These are phyloP conservation scores for Diachasmimorpha longicaudata DNA, from an alignment of 1,140 invertebrate species.

Conservation along the genomic window DNA sequence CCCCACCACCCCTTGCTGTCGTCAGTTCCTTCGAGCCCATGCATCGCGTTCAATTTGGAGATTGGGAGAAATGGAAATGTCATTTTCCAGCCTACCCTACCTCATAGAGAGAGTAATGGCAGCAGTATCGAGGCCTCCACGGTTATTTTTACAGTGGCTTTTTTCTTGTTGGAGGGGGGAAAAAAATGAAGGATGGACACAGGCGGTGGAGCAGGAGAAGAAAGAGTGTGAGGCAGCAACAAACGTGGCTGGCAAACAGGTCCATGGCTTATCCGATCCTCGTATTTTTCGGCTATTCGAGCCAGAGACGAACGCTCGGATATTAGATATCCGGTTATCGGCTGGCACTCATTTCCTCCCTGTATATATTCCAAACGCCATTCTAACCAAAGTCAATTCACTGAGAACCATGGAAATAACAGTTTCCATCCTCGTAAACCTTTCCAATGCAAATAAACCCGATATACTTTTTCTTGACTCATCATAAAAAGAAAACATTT, in stretches of 20 bases:
- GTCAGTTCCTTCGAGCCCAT: background rate
- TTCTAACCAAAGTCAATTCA: conserved; percentile 23
- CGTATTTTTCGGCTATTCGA: conserved; percentile 46
- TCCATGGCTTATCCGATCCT: conserved; percentile 43
- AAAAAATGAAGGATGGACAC: background rate
- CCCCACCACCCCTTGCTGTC: no score
- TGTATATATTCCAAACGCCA: conserved; percentile 24
- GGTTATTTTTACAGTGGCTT: background rate
- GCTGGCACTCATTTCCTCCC: conserved; percentile 42
- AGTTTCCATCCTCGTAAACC: background rate
- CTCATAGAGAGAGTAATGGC: conserved; percentile 16
- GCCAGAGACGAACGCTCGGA: conserved; percentile 40
- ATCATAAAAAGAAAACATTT: no score
- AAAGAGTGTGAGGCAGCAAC: conserved; percentile 11
- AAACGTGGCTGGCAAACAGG: conserved; percentile 33
- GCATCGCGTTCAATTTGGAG: conserved; percentile 23
- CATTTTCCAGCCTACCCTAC: background rate
- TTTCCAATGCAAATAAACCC: background rate
- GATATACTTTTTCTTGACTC: no score
- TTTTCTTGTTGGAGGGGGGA: background rate
- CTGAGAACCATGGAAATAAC: background rate
- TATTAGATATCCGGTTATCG: conserved; percentile 53
- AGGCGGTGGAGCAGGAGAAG: background rate
- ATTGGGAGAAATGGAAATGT: conserved; percentile 19
- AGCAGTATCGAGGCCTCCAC: background rate